Evolutionary conservation across 2,113 vertebrate genomes (phyloP), one percentile per base, ranked within the genome.

Genomic region (Eubucco bourcierii): DNA sequence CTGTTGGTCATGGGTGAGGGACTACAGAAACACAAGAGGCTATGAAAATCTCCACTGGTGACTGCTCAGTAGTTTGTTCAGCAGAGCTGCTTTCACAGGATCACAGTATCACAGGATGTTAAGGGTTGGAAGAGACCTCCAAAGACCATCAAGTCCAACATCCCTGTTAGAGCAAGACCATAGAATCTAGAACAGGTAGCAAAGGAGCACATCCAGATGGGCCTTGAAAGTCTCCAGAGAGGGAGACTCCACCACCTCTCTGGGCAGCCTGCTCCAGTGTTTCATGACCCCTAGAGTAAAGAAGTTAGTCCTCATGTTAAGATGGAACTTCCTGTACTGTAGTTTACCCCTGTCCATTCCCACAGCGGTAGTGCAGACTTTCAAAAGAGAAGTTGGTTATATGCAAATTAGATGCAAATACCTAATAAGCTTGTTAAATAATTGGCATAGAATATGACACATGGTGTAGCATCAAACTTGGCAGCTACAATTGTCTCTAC

Each of bases 381-480:
- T 94, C 47, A 88, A 68, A 94, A 88, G 91, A 58, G 47, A 92
- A 96, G 76, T 78, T 92, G 37, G 75, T 71, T 93, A 64, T 83
- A 96, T 92, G 63, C 60, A 96, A 93, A 94, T 88, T 39, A 88
- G 44, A 96, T 96, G 78, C 74, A 95, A 96, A 96, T 95, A 87
- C 56, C 64, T 87, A 93, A 92, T 88, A 92, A 75, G 61, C 76
- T 94, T 85, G 83, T 93, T 93, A 94, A 94, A 94, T 95, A 95
- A 90, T 92, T 92, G 68, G 87, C 89, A 84, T 78, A 65, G 82
- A 74, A 58, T 87, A 89, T 83, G 65, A 91, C 94, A 91, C 72
- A 86, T 90, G 87, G 59, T 88, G n/a, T 73, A 91, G 72, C 72
- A 90, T 80, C 76, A 87, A 93, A 94, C 34, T 91, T 94, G 89